phyloP scores from a whole-genome alignment of 2,797 vertebrate genomes.

The Pseudotriccus pelzelni region DNA sequence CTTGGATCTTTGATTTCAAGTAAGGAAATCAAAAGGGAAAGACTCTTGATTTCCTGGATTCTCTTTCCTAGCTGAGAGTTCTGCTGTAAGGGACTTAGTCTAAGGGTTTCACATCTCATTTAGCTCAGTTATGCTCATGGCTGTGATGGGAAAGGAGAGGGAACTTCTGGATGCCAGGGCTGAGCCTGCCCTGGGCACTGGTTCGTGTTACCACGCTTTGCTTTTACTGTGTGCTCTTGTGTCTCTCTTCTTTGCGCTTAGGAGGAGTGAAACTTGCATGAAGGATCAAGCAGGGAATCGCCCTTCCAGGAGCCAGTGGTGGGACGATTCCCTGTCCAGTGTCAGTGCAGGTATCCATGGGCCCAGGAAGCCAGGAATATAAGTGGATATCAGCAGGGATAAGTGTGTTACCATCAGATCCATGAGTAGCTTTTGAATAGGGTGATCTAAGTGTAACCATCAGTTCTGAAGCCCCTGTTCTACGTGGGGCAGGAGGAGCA shows the following conservation, averaged over 20 bases:
- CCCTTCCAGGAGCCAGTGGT: not conserved
- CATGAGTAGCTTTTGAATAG: not conserved
- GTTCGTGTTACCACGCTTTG: fast-evolving
- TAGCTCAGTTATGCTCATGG: not conserved
- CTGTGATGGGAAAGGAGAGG: not conserved
- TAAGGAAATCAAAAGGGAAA: not conserved
- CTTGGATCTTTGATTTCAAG: not conserved
- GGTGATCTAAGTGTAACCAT: not conserved
- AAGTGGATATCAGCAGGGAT: not conserved
- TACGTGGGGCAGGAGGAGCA: fast-evolving
- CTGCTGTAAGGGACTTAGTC: not conserved
- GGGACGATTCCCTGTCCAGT: not conserved
- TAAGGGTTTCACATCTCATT: not conserved
- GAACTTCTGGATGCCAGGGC: not conserved
- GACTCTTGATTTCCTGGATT: not conserved
- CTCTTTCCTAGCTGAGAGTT: not conserved
- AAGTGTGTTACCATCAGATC: not conserved
- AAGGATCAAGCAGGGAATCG: not conserved
- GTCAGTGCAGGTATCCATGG: not conserved
- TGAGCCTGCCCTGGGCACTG: not conserved
- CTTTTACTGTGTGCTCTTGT: not conserved
- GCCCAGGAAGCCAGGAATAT: not conserved
- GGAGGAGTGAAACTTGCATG: not conserved
- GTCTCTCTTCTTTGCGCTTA: not conserved
- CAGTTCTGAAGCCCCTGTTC: not conserved